Conservation (phyloP, 2,888 invertebrate genomes). For the Cybosia mesomella region DNA sequence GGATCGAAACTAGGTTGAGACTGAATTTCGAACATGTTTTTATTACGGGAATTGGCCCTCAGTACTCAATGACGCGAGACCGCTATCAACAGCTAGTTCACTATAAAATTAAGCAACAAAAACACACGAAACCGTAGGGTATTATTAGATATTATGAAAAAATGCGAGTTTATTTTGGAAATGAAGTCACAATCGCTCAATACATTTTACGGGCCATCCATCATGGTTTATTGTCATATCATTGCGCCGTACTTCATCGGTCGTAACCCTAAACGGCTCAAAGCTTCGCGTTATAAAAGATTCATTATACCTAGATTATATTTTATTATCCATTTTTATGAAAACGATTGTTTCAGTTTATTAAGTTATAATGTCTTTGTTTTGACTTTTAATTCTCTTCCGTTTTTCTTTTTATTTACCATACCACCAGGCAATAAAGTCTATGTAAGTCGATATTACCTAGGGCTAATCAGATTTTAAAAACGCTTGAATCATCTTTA, state of each 20-base stretch:
- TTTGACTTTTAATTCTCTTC: not conserved
- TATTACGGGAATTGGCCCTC: no score
- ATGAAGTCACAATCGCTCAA: constrained; percentile 58
- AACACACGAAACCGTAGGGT: not conserved
- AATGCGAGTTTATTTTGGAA: constrained; percentile 54
- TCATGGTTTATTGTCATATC: constrained; percentile 57
- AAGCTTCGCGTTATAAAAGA: constrained; percentile 48
- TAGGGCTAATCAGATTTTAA: not conserved
- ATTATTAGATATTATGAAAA: constrained; percentile 22
- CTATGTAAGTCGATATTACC: not conserved
- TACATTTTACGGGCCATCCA: constrained; percentile 60
- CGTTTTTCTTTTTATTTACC: not conserved
- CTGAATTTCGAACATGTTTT: no score
- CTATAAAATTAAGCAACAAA: no score
- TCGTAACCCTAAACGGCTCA: constrained; percentile 54
- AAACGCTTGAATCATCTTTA: not conserved
- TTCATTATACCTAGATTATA: constrained; percentile 40
- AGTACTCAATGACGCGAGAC: no score
- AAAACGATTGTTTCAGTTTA: constrained; percentile 19
- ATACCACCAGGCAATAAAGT: no score
- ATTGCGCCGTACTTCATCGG: constrained; percentile 43
- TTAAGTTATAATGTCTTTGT: not conserved
- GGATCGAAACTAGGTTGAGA: no score
- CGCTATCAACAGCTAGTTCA: no score
- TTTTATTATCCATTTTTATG: constrained; percentile 44